These are phyloP conservation scores for Siderastrea siderea DNA, from an alignment of 92 coral and sea anemone species.

Conservation along the genomic window DNA sequence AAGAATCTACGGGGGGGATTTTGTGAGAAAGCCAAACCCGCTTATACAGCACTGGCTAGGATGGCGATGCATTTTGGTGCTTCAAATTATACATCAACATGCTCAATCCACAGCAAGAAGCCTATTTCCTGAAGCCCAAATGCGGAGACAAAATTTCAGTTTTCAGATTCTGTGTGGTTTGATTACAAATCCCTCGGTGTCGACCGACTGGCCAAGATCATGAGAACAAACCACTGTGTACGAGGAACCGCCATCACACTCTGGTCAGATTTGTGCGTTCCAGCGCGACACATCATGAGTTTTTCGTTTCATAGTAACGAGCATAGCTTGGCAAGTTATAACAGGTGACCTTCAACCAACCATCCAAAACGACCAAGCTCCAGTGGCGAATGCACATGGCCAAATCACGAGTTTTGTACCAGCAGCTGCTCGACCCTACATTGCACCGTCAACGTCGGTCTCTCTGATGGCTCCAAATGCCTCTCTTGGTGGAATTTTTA, in stretches of 20 bases:
- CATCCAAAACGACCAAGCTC: not conserved
- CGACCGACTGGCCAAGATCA: conserved; percentile 27
- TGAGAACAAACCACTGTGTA: not conserved
- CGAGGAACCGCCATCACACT: conserved; percentile 48
- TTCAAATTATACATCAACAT: conserved; percentile 12
- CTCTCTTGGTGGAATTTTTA: too few species aligned
- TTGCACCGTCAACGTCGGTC: not conserved
- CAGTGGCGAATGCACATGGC: too few species aligned
- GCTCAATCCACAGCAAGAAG: conserved; percentile 24
- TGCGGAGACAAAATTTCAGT: conserved; percentile 6
- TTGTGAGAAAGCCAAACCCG: conserved; percentile 43
- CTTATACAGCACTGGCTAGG: conserved; percentile 46
- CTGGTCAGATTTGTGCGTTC: conserved; percentile 55
- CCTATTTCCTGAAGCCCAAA: conserved; percentile 24
- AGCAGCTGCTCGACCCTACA: too few species aligned
- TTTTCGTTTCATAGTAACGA: conserved; percentile 53
- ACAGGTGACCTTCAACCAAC: conserved; percentile 16
- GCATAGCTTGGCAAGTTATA: conserved; percentile 37
- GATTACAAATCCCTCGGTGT: conserved; percentile 45
- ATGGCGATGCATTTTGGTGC: conserved; percentile 38
- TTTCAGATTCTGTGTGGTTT: not conserved
- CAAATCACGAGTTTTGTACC: not conserved
- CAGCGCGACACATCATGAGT: conserved; percentile 54
- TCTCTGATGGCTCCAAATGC: not conserved
- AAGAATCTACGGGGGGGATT: conserved; percentile 63